Percentiles rank a stretch among this genome's conserved stretches.
Evolutionary conservation across 1,140 invertebrate genomes (phyloP).

Genomic region (Danaus plexippus): DNA sequence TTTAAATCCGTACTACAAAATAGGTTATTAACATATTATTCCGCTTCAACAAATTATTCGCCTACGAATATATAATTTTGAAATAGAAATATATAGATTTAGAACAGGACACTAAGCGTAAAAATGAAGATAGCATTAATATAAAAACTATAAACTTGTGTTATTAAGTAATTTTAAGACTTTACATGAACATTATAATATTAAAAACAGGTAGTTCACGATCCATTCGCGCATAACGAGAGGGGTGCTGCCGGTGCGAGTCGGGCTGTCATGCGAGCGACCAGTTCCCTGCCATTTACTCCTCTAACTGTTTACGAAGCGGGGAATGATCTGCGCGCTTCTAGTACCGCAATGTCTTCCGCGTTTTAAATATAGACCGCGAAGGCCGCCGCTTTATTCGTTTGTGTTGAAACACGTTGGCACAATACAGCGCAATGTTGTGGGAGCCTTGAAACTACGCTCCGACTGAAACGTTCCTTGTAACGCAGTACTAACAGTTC

Average conservation of each 20-base stretch:
- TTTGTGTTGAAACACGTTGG: constrained; percentile 41
- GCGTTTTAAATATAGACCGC: constrained; percentile 66
- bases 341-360: constrained; percentile 64
- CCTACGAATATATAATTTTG: too few species aligned
- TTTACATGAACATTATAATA: too few species aligned
- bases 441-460: constrained; percentile 36
- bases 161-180: too few species aligned
- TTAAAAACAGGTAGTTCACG: too few species aligned
- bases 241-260: constrained; percentile 18
- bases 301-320: constrained; percentile 56
- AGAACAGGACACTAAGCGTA: too few species aligned
- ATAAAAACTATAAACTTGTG: too few species aligned
- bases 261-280: constrained; percentile 13
- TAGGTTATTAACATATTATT: too few species aligned
- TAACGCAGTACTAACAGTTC: constrained; percentile 14
- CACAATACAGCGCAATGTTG: constrained; percentile 26
- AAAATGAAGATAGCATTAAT: too few species aligned
- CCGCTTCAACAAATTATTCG: too few species aligned
- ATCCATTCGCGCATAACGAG: constrained; percentile 24
- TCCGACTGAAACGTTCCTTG: constrained; percentile 25
- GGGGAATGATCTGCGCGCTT: constrained; percentile 51
- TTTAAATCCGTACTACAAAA: not conserved
- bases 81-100: too few species aligned
- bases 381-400: constrained; percentile 60
- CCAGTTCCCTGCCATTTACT: constrained; percentile 44